These are phyloP conservation scores for Agraylea sexmaculata DNA, from an alignment of 1,140 invertebrate genomes.

Conservation along the genomic window DNA sequence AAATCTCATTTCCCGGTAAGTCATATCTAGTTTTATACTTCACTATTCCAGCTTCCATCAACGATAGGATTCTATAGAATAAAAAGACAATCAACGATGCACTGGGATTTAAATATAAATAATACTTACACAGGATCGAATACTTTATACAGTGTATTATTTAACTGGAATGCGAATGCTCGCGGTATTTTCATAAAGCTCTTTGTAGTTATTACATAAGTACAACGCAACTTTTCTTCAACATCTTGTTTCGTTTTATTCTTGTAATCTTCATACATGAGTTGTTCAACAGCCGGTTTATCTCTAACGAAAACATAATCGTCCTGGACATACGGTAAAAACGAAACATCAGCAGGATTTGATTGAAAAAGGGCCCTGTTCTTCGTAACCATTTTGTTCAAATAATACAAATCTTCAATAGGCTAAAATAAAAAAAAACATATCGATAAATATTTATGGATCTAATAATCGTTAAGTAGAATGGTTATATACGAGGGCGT, in stretches of 20 bases:
- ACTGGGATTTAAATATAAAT: background rate
- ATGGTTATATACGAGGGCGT: too few relatives aligned
- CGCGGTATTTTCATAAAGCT: slow-evolving; percentile 49
- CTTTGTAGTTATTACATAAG: slow-evolving; percentile 56
- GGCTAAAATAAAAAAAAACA: slow-evolving; percentile 24
- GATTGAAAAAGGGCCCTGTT: slow-evolving; percentile 28
- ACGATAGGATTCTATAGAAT: slow-evolving; percentile 45
- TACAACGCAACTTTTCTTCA: slow-evolving; percentile 51
- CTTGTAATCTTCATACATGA: slow-evolving; percentile 57
- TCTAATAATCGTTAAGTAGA: too few relatives aligned
- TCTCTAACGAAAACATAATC: slow-evolving; percentile 56
- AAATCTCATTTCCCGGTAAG: slow-evolving; percentile 60
- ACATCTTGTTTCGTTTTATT: slow-evolving; percentile 43
- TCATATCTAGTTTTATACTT: slow-evolving; percentile 46
- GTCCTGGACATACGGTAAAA: slow-evolving; percentile 33
- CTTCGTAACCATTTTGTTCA: slow-evolving; percentile 31
- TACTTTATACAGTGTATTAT: slow-evolving; percentile 42
- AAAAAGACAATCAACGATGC: slow-evolving; percentile 5
- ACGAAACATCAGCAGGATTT: slow-evolving; percentile 27
- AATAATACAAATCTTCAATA: slow-evolving; percentile 28
- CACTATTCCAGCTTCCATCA: slow-evolving; percentile 62
- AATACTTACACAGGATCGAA: slow-evolving; percentile 57
- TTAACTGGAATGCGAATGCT: slow-evolving; percentile 55
- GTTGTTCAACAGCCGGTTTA: slow-evolving; percentile 46
- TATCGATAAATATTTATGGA: too few relatives aligned